These are phyloP conservation scores for Hartigia nigra DNA, from an alignment of 2,888 invertebrate species.

Conservation along the genomic window DNA sequence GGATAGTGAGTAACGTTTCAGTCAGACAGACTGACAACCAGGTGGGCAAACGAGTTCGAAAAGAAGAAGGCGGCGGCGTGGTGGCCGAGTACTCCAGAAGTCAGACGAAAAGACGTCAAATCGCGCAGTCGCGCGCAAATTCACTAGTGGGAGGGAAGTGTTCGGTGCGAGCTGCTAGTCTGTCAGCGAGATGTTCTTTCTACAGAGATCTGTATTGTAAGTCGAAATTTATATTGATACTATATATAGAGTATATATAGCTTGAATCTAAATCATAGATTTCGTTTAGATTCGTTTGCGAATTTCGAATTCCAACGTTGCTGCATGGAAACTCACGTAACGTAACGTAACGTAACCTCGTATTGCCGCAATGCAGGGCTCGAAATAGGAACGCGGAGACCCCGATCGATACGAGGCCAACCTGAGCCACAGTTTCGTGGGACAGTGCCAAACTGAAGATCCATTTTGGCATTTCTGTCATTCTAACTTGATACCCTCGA, in stretches of 20 bases:
- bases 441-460: constrained; percentile 12
- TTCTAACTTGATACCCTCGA: background rate
- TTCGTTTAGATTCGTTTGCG: background rate
- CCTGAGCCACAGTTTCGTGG: constrained; percentile 17
- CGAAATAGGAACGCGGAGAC: constrained; percentile 42
- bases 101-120: constrained; percentile 24
- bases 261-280: background rate
- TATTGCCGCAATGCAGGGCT: constrained; percentile 50
- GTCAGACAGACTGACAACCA: constrained; percentile 6
- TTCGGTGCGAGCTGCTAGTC: constrained; percentile 43
- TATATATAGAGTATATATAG: background rate
- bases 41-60: constrained; percentile 1
- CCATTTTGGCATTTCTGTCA: background rate
- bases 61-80: constrained; percentile 5
- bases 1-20: background rate
- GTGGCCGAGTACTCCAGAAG: constrained; percentile 9
- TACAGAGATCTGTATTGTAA: constrained; percentile 55
- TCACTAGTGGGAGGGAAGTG: constrained; percentile 45
- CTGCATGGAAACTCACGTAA: background rate
- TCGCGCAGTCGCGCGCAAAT: constrained; percentile 51
- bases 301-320: background rate
- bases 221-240: constrained; percentile 28
- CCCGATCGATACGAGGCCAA: constrained; percentile 43
- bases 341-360: constrained; percentile 26
- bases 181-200: constrained; percentile 56